phyloP scores from a whole-genome alignment of 1,140 invertebrate genomes.

The Ceratina japonica region DNA sequence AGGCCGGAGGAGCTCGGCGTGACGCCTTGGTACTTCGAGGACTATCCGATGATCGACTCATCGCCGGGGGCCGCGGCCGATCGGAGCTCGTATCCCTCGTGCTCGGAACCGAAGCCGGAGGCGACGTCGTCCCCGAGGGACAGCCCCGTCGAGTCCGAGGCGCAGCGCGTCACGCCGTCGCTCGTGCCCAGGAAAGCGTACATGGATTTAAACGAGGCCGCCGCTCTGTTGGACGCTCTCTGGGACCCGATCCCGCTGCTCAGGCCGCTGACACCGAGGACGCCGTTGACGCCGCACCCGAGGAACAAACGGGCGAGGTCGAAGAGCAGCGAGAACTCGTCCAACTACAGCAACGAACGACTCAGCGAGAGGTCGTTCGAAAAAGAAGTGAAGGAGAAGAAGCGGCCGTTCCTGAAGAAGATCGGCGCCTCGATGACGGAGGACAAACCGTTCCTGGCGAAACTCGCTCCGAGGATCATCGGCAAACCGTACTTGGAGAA shows the following conservation, averaged over 20 bases:
- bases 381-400: constrained; percentile 68
- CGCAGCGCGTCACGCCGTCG: constrained; percentile 1
- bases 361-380: constrained; percentile 70
- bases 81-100: constrained; percentile 72
- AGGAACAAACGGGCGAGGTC: constrained; percentile 73
- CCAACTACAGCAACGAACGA: constrained; percentile 75
- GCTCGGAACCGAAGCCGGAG: constrained; percentile 59
- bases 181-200: constrained; percentile 70
- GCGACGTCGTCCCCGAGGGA: constrained; percentile 69
- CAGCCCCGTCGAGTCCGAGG: constrained; percentile 72
- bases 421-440: constrained; percentile 77
- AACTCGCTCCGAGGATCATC: constrained; percentile 71
- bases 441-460: constrained; percentile 73
- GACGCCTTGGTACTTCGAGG: constrained; percentile 70
- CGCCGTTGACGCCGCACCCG: constrained; percentile 70
- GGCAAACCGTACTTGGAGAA: constrained; percentile 77
- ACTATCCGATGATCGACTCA: constrained; percentile 46
- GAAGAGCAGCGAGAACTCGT: constrained; percentile 77
- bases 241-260: no score
- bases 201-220: constrained; percentile 76
- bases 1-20: constrained; percentile 74
- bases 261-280: constrained; percentile 73
- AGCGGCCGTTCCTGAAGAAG: constrained; percentile 74
- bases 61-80: constrained; percentile 55
- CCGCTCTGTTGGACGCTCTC: constrained; percentile 75